Conservation (phyloP, 2,888 invertebrate species). For the Ferdinandea cuprea region DNA sequence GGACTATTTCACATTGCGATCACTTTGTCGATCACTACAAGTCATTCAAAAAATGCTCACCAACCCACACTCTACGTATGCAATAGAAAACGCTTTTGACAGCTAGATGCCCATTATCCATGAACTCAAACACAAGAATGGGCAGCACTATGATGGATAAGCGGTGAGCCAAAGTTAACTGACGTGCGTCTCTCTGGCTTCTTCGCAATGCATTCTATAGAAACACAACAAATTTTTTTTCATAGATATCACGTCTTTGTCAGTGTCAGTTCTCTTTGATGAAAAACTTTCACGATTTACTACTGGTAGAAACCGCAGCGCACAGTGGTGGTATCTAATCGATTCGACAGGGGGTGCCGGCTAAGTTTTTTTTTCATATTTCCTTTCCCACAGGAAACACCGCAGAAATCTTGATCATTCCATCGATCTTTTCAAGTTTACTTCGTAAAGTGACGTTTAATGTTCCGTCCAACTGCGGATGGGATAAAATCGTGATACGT, state of each 20-base stretch:
- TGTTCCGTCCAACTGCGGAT: constrained; percentile 44
- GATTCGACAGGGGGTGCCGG: constrained; percentile 40
- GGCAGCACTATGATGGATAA: constrained; percentile 30
- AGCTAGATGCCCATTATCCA: constrained; percentile 46
- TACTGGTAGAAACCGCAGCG: constrained; percentile 5
- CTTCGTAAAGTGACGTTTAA: constrained; percentile 50
- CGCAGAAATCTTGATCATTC: constrained; percentile 12
- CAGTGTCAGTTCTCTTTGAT: constrained; percentile 69
- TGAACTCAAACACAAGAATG: constrained; percentile 11
- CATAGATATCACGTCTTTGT: constrained; percentile 50
- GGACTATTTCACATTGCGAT: too few species aligned
- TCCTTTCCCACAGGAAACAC: constrained; percentile 1
- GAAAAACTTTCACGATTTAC: constrained; percentile 66
- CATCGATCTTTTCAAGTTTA: constrained; percentile 39
- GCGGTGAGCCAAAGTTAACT: constrained; percentile 35
- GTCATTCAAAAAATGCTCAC: not conserved
- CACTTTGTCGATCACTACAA: too few species aligned
- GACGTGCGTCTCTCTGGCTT: constrained; percentile 40
- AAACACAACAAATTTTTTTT: not conserved
- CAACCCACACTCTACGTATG: not conserved
- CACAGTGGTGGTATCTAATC: too few species aligned
- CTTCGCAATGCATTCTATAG: not conserved
- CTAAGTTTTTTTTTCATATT: constrained; percentile 9
- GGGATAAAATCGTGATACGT: constrained; percentile 43
- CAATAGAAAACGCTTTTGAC: constrained; percentile 53